Conservation (phyloP, 2,797 vertebrate species). For the Helarctos malayanus region DNA sequence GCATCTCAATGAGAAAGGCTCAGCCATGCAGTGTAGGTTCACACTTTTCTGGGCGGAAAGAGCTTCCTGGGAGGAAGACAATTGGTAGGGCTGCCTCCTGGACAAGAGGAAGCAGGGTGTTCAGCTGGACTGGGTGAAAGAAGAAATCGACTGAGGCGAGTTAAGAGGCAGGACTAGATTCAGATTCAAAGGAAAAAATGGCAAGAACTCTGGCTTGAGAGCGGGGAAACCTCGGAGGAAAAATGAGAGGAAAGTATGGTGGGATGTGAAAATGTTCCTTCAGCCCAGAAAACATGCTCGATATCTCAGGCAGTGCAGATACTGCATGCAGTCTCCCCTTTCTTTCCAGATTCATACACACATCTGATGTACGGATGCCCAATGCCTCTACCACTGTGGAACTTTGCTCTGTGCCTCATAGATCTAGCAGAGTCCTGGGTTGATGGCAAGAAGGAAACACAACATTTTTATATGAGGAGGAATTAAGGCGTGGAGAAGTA, state of each 20-base stretch:
- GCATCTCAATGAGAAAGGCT: conserved; percentile 89
- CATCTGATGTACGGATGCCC: neutral
- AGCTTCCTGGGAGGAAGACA: conserved; percentile 74
- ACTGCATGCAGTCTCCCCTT: neutral
- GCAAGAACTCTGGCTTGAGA: neutral
- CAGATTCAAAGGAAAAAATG: neutral
- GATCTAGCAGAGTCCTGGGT: neutral
- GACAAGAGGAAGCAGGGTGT: neutral
- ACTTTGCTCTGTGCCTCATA: neutral
- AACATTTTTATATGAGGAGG: neutral
- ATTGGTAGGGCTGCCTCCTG: neutral
- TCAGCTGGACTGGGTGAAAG: neutral
- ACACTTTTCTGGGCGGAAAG: conserved; percentile 84
- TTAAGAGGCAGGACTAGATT: neutral
- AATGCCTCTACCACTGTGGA: neutral
- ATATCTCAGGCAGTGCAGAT: neutral
- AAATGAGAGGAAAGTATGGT: neutral
- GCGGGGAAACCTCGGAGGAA: neutral
- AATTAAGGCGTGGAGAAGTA: conserved; percentile 34
- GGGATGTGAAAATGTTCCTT: neutral
- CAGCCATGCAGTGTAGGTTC: conserved; percentile 78
- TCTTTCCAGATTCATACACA: neutral
- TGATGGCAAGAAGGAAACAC: neutral
- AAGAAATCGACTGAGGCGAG: neutral
- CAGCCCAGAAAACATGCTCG: neutral